Evolutionary conservation across 2,888 invertebrate genomes (phyloP).

Genomic region (Melanostoma scalare): DNA sequence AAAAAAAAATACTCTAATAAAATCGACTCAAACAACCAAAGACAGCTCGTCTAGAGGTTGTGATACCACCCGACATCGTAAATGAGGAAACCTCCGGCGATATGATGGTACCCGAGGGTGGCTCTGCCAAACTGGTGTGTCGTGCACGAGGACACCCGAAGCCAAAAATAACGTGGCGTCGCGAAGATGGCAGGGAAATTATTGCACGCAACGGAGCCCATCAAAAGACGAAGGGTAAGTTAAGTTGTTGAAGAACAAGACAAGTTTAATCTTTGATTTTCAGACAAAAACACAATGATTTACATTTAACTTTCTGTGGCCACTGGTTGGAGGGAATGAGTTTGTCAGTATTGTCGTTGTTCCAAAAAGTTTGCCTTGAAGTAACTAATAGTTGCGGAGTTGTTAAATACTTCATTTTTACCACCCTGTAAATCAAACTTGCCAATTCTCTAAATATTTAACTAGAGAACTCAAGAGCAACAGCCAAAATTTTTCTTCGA

Average conservation of each 20-base stretch:
- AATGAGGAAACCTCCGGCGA: slow-evolving; percentile 96
- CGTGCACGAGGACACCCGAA: slow-evolving; percentile 93
- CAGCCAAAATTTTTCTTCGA: too few species aligned
- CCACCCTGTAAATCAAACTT: too few species aligned
- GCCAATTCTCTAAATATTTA: too few species aligned
- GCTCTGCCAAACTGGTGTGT: slow-evolving; percentile 92
- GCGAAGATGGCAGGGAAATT: slow-evolving; percentile 93
- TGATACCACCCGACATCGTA: slow-evolving; percentile 94
- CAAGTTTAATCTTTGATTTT: neutral
- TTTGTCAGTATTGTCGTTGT: too few species aligned
- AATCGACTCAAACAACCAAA: slow-evolving; percentile 77
- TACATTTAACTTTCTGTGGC: too few species aligned
- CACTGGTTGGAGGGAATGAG: too few species aligned
- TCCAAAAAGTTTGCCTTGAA: too few species aligned
- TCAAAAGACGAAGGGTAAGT: slow-evolving; percentile 88
- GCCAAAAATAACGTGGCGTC: slow-evolving; percentile 92
- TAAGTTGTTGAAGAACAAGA: slow-evolving; percentile 12
- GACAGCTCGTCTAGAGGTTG: slow-evolving; percentile 94
- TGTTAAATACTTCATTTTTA: too few species aligned
- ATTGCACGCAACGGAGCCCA: slow-evolving; percentile 89
- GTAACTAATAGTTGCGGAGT: too few species aligned
- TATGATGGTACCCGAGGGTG: slow-evolving; percentile 97
- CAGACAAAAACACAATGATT: too few species aligned
- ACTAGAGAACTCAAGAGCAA: too few species aligned
- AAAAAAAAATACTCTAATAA: slow-evolving; percentile 39